Evolutionary conservation across 2,888 invertebrate genomes (phyloP).

Genomic region (Drosophila incognita): DNA sequence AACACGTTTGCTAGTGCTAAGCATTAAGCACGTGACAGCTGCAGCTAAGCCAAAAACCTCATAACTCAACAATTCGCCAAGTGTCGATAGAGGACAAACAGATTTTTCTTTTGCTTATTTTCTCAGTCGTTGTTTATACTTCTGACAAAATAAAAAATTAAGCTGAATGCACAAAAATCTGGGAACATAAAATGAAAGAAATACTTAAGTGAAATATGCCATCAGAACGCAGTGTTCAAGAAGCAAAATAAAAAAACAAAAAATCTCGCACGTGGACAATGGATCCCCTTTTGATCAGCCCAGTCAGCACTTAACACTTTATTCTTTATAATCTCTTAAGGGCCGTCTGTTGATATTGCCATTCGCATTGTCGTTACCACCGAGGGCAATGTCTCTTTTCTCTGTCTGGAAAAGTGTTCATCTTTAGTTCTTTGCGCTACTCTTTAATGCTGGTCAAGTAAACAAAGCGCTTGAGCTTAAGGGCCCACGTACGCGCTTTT

Average conservation of each 20-base stretch:
- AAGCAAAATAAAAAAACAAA: slow-evolving; percentile 6
- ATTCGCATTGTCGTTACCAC: slow-evolving; percentile 21
- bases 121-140: slow-evolving; percentile 4
- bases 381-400: slow-evolving; percentile 24
- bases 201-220: slow-evolving; percentile 19
- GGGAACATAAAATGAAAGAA: slow-evolving; percentile 23
- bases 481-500: slow-evolving; percentile 27
- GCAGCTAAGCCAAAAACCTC: slow-evolving; percentile 37
- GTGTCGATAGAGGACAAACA: slow-evolving; percentile 9
- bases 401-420: slow-evolving; percentile 24
- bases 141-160: slow-evolving; percentile 20
- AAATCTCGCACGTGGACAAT: slow-evolving; percentile 17
- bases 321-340: slow-evolving; percentile 74
- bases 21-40: slow-evolving; percentile 26
- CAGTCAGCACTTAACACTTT: slow-evolving; percentile 23
- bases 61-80: slow-evolving; percentile 36
- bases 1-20: background rate
- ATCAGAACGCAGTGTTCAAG: slow-evolving; percentile 22
- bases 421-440: background rate
- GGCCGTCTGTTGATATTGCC: slow-evolving; percentile 48
- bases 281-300: background rate
- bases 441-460: slow-evolving; percentile 44
- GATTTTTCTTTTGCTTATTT: background rate
- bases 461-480: slow-evolving; percentile 67
- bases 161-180: slow-evolving; percentile 28